Evolutionary conservation across 2,888 invertebrate species (phyloP), one percentile per base, ranked within the genome.

Genomic region (Calameuta pallipes): DNA sequence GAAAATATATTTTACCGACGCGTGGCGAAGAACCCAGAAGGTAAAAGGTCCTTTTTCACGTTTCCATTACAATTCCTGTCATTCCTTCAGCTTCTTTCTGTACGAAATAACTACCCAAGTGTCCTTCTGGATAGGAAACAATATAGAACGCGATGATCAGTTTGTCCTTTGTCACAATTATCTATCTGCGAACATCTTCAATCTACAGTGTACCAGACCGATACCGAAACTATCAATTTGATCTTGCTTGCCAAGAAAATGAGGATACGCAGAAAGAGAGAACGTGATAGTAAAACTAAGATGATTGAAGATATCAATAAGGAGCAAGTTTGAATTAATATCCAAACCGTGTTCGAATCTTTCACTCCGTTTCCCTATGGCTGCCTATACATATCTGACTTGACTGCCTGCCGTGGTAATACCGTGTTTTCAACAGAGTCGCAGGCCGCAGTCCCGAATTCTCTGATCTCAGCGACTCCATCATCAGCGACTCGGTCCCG

Each of bases 391-490:
- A 56, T 23, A 56, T 56, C 23, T 23, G 23, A 56, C 6, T 56
- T 56, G 56, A 23, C 56, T 56, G 56, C 56, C 56, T 56, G 56
- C 23, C 56, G 56, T 56, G 23, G 56, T 56, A 56, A 56, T 56
- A 56, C 56, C 56, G 23, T 23, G 56, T 56, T 56, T 56, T 56
- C 23, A 56, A 56, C 56, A 56, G 56, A 56, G 56, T 56, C 56
- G 9, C 56, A 56, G 56, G 23, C 23, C 56, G 77, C 79, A 75
- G 76, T 73, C 81, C 80, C 77, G 84, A 80, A 83, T 88, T 83
- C 84, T 89, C 84, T 87, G 89, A 89, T 88, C 86, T 86, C 85
- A 81, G 85, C 84, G 86, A 88, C 84, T 88, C 86, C 87, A 89
- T 88, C 89, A 85, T 88, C 87, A 87, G 86, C 84, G 86, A 85